Base-by-base conservation (phyloP, 2,797 vertebrate species). In the Leptodactylus fallax region DNA sequence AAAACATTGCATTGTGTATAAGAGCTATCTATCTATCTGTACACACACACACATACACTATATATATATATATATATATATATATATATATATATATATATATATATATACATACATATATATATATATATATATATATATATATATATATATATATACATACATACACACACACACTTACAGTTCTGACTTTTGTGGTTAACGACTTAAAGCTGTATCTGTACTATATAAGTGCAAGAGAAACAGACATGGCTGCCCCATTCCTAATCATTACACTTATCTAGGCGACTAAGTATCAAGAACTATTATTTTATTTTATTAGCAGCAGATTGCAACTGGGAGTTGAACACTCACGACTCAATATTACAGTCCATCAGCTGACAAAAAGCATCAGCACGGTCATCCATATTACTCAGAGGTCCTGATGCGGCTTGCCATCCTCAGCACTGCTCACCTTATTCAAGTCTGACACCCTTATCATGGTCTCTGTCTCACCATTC, bases 391-490 rank as follows among this genome's bases (percentile, higher is more conserved):
- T 94, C 91, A 93, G 69, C 45, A 74, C 81, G 82, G 90, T 93
- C 92, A 94, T 93, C 91, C 85, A 90, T 92, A 92, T 90, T 92
- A 89, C 90, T 93, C 84, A 90, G 85, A 92, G 87, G 90, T 90
- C 90, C 89, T 91, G 81, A 91, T 90, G 87, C 80, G 85, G 89
- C 91, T 92, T 93, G 90, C 90, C 0, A 2, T 81, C 91, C 90
- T 87, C 83, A 88, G 53, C 89, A 90, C 86, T 83, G 88, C 71
- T 90, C 87, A 91, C 79, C 86, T 90, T 91, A 60, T 90, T 92
- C 90, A 91, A 88, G 56, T 84, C 60, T 83, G 76, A 91, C 47
- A 86, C 60, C 89, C 90, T 86, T 87, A 87, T 90, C 89, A 90
- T 85, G 88, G 79, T 91, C 88, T 89, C 83, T 89, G 90, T 86